These are phyloP conservation scores for Onychostoma macrolepis DNA, from an alignment of 2,113 vertebrate genomes.

Conservation along the genomic window DNA sequence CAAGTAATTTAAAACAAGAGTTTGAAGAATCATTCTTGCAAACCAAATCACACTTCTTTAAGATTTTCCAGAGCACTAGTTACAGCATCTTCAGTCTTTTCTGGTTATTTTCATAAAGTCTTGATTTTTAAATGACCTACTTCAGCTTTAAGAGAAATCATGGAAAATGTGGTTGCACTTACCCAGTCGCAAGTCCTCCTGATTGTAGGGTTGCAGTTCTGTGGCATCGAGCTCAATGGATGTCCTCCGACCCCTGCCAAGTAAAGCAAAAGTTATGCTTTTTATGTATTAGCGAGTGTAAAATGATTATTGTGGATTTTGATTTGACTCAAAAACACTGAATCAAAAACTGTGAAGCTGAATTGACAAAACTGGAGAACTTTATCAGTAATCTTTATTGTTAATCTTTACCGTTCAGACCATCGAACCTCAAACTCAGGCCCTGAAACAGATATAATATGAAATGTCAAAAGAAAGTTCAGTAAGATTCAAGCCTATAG, in stretches of 20 bases:
- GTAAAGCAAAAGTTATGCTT: slow-evolving; percentile 11
- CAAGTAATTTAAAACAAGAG: background rate
- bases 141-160: background rate
- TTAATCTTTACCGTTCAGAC: slow-evolving; percentile 66
- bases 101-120: background rate
- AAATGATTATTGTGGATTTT: background rate
- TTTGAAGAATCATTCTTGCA: background rate
- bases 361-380: background rate
- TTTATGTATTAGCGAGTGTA: background rate
- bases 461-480: background rate
- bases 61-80: background rate
- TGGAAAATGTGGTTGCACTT: slow-evolving; percentile 46
- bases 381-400: background rate
- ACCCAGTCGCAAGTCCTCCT: slow-evolving; percentile 86
- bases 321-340: background rate
- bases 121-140: background rate
- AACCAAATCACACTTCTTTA: background rate
- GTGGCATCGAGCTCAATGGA: slow-evolving; percentile 78
- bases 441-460: slow-evolving; percentile 61
- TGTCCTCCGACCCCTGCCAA: slow-evolving; percentile 75
- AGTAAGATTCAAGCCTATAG: background rate
- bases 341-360: background rate
- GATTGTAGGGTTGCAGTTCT: slow-evolving; percentile 78
- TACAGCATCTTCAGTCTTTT: background rate
- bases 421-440: slow-evolving; percentile 67